Percentiles rank a stretch among this genome's conserved stretches.
Evolutionary conservation across 2,888 invertebrate genomes (phyloP).

Genomic region (Entomobrya proxima): DNA sequence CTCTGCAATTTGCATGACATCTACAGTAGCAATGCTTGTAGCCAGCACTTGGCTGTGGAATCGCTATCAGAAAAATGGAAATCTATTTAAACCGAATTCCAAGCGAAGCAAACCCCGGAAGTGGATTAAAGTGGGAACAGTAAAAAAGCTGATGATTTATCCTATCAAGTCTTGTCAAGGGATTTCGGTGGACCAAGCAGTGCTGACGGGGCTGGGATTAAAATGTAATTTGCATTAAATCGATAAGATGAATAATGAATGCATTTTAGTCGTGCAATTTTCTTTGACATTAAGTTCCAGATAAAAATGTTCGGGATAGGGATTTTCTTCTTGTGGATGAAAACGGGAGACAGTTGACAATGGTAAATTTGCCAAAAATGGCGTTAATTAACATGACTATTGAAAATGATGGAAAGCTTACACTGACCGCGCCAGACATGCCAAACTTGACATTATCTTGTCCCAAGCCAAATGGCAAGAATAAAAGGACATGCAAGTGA

Average conservation of each 20-base stretch:
- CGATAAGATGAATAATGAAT: too few relatives aligned
- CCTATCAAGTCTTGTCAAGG: slow-evolving; percentile 78
- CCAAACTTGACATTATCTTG: slow-evolving; percentile 51
- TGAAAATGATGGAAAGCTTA: slow-evolving; percentile 31
- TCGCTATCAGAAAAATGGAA: too few relatives aligned
- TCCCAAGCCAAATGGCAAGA: neutral
- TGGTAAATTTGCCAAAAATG: slow-evolving; percentile 49
- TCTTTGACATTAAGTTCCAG: neutral
- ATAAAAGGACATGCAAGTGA: slow-evolving; percentile 40
- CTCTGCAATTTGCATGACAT: too few relatives aligned
- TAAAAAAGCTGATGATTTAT: slow-evolving; percentile 77
- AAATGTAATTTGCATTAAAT: slow-evolving; percentile 60
- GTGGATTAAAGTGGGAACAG: slow-evolving; percentile 77
- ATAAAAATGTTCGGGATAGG: slow-evolving; percentile 50
- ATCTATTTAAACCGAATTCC: too few relatives aligned
- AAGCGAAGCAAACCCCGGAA: slow-evolving; percentile 69
- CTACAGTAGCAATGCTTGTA: too few relatives aligned
- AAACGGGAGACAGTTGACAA: slow-evolving; percentile 60
- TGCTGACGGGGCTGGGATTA: slow-evolving; percentile 77
- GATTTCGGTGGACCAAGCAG: slow-evolving; percentile 76
- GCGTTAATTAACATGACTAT: slow-evolving; percentile 59
- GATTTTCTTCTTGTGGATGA: slow-evolving; percentile 65
- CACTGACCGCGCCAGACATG: slow-evolving; percentile 68
- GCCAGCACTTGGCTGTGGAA: too few relatives aligned
- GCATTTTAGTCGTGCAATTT: neutral